Base-by-base conservation (phyloP, 2,797 vertebrate species). In the Alouatta caraya region DNA sequence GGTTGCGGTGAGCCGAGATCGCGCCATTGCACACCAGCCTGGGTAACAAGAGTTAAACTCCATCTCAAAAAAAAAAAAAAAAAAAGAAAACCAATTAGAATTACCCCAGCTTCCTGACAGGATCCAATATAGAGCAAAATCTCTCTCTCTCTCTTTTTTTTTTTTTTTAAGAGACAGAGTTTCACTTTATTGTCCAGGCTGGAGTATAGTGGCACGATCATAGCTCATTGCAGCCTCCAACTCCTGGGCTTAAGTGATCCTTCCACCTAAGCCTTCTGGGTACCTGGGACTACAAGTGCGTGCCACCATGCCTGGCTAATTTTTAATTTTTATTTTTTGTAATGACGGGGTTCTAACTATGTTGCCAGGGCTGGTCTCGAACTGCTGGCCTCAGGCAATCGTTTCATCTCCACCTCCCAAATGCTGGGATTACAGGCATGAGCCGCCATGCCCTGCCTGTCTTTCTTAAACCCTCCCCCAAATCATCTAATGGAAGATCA, bases 401-500 rank as follows among this genome's bases (percentile, higher is more conserved):
- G 19, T 39, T 37, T n/a, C 2, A 1, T n/a, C n/a, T 72, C n/a
- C 4, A 37, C 67, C 21, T 72, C n/a, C 19, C 19, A 22, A 72
- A 72, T 39, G 67, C n/a, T 72, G 67, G n/a, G 21, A 72, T 39
- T 72, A 37, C 19, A 94, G 73, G 67, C 21, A 72, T 0, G 19
- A 37, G n/a, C 67, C n/a, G 2, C 21, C n/a, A 72, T 72, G n/a
- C 67, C n/a, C 21, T 37, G 67, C 67, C n/a, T 12, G 11, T 59
- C 57, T 37, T 70, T 93, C 83, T 79, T 91, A 79, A 67, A 70
- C 14, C 15, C 19, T 52, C 10, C 13, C 64, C 33, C 1, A 92
- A 97, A 57, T 37, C 8, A 86, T 42, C 42, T 44, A 93, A 61
- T 13, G 93, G 39, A 92, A 79, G 76, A 61, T 96, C 92, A 96